These are phyloP conservation scores for Subacronicta megacephala DNA, from an alignment of 2,888 invertebrate species.

Conservation along the genomic window DNA sequence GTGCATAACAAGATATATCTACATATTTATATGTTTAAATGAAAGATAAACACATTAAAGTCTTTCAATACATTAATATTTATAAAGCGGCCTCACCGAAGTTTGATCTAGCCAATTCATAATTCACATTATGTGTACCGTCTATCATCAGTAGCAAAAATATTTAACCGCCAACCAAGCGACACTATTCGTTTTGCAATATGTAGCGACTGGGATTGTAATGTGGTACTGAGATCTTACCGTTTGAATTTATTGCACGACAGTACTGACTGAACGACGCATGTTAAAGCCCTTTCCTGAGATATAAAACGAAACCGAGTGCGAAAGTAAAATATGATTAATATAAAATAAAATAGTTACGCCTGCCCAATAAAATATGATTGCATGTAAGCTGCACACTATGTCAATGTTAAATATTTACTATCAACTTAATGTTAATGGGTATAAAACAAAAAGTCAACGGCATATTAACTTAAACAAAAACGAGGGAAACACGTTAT, in stretches of 20 bases:
- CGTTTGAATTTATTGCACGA: conserved; percentile 59
- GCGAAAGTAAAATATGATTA: conserved; percentile 45
- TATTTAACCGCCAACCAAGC: conserved; percentile 71
- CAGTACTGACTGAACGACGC: conserved; percentile 52
- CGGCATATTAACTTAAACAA: conserved; percentile 26
- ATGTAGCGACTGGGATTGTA: conserved; percentile 67
- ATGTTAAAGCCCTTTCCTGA: conserved; percentile 30
- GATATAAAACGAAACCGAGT: conserved; percentile 40
- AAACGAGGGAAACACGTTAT: conserved; percentile 16
- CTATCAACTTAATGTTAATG: conserved; percentile 21
- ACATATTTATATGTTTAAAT: conserved; percentile 50
- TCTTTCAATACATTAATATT: conserved; percentile 53
- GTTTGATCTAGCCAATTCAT: conserved; percentile 44
- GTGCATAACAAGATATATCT: conserved; percentile 38
- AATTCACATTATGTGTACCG: conserved; percentile 33
- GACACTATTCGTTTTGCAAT: conserved; percentile 68
- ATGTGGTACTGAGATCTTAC: conserved; percentile 71
- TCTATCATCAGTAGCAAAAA: conserved; percentile 56
- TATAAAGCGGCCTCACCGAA: conserved; percentile 47
- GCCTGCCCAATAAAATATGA: conserved; percentile 21
- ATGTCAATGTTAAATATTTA: conserved; percentile 38
- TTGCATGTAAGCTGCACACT: conserved; percentile 34
- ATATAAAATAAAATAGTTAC: conserved; percentile 40
- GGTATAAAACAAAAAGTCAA: conserved; percentile 26
- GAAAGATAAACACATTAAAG: conserved; percentile 52